Conservation (phyloP, 2,888 invertebrate genomes). For the Willowsia nigromaculata region DNA sequence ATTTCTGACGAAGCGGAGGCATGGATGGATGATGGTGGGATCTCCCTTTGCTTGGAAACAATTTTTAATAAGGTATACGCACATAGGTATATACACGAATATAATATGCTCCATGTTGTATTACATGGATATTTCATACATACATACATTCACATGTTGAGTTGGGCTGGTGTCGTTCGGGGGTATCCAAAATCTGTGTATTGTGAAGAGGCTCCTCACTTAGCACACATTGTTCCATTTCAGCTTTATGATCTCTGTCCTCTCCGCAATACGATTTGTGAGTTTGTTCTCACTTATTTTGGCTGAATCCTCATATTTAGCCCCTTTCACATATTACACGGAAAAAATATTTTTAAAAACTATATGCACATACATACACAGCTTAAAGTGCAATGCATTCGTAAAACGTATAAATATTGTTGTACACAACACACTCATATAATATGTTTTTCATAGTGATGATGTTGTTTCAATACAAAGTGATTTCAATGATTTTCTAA, state of each 20-base stretch:
- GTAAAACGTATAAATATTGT: neutral
- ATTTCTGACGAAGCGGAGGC: conserved; percentile 29
- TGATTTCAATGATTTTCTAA: neutral
- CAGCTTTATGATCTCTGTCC: conserved; percentile 2
- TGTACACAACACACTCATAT: neutral
- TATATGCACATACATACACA: neutral
- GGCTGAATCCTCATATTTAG: neutral
- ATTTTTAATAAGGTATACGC: conserved; percentile 47
- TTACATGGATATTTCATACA: neutral
- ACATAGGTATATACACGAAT: conserved; percentile 2
- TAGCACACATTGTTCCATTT: conserved; percentile 42
- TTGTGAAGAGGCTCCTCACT: neutral
- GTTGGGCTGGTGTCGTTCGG: neutral
- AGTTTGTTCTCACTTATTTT: conserved; percentile 6
- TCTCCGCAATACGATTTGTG: neutral
- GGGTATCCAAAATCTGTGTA: conserved; percentile 6
- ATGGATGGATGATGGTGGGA: conserved; percentile 58
- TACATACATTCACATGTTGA: conserved; percentile 37
- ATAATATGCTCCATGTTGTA: neutral
- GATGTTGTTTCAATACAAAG: neutral
- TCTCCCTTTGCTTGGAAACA: conserved; percentile 55
- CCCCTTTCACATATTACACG: neutral
- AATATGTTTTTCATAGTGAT: neutral
- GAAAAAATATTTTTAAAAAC: neutral
- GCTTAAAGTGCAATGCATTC: neutral